phyloP scores from a whole-genome alignment of 2,888 invertebrate species.

The Gari tellinella region DNA sequence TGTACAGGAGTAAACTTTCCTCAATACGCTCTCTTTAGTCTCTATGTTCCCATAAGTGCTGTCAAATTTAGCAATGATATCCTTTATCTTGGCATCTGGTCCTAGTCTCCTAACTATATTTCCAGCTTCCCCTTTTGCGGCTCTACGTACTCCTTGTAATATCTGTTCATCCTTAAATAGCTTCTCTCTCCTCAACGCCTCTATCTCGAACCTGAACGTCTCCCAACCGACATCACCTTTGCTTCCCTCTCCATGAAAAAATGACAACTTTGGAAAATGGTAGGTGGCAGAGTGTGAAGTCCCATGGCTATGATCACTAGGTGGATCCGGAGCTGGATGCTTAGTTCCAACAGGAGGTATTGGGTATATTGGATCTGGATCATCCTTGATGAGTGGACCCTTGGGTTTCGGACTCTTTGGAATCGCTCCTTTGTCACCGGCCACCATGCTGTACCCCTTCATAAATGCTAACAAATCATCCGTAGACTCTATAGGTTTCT shows the following conservation, averaged over 20 bases:
- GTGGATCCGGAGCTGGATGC: too few relatives aligned
- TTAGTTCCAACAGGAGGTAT: too few relatives aligned
- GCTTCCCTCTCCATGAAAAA: conserved; percentile 17
- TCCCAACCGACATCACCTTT: conserved; percentile 23
- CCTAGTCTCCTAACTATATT: conserved; percentile 13
- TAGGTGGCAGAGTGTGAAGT: background rate
- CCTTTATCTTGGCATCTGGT: background rate
- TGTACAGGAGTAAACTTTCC: conserved; percentile 7
- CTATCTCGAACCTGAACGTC: conserved; percentile 15
- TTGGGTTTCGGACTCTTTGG: too few relatives aligned
- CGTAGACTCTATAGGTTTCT: too few relatives aligned
- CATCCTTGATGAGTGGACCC: too few relatives aligned
- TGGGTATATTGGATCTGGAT: too few relatives aligned
- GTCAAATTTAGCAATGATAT: background rate
- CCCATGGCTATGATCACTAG: too few relatives aligned
- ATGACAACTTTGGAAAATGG: conserved; percentile 6
- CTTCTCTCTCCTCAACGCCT: background rate
- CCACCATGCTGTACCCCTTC: too few relatives aligned
- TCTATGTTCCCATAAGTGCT: conserved; percentile 7
- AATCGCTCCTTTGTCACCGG: too few relatives aligned
- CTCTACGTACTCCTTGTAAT: background rate
- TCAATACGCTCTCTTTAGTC: conserved; percentile 1
- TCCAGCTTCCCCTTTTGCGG: conserved; percentile 6
- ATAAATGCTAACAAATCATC: too few relatives aligned
- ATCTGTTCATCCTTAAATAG: conserved; percentile 1